Percentiles rank a stretch among this genome's conserved stretches.
These are phyloP conservation scores for Microcebus ravelobensis DNA, from an alignment of 2,113 vertebrate genomes.

Conservation along the genomic window DNA sequence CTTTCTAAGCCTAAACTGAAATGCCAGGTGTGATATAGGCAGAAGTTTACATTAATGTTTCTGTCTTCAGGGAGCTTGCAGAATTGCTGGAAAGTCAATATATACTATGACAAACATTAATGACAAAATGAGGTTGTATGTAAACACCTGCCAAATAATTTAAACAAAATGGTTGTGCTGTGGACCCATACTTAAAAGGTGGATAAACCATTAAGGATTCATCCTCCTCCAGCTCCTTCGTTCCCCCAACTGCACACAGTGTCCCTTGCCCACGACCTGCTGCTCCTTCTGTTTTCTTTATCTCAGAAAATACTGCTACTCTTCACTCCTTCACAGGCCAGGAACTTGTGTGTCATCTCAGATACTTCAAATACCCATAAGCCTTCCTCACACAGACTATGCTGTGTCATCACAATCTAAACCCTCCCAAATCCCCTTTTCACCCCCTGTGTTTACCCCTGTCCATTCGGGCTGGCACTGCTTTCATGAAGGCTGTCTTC, in stretches of 20 bases:
- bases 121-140: not conserved
- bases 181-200: not conserved
- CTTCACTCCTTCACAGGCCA: not conserved
- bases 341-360: not conserved
- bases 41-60: conserved; percentile 32
- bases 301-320: not conserved
- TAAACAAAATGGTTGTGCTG: not conserved
- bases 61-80: not conserved
- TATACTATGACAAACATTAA: not conserved
- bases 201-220: not conserved
- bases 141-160: not conserved
- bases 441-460: not conserved
- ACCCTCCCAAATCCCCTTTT: not conserved
- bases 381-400: not conserved
- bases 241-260: not conserved
- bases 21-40: not conserved
- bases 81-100: not conserved
- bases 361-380: not conserved
- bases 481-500: not conserved
- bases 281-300: not conserved
- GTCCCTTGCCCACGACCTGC: not conserved
- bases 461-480: not conserved
- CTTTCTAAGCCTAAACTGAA: not conserved
- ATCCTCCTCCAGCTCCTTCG: not conserved
- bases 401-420: not conserved